phyloP scores from a whole-genome alignment of 2,113 vertebrate genomes.

The Nanorana parkeri region DNA sequence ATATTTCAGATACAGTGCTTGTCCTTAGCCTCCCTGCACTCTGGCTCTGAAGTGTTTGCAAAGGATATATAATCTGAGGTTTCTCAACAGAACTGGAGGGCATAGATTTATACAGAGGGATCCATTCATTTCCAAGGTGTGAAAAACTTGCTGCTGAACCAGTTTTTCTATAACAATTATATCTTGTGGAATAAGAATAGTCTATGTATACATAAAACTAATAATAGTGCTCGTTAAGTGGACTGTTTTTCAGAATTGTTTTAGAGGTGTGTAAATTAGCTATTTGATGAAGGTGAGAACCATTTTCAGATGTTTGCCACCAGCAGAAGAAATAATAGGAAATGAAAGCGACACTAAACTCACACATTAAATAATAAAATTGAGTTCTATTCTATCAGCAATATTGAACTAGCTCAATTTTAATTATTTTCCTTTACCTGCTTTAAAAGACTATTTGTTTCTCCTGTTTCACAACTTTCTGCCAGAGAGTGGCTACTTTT shows the following conservation, averaged over 20 bases:
- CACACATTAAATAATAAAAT: too few species aligned
- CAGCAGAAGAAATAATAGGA: too few species aligned
- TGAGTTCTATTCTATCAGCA: too few species aligned
- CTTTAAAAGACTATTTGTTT: too few species aligned
- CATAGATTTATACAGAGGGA: background rate
- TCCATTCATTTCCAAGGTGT: constrained; percentile 20
- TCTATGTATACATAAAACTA: background rate
- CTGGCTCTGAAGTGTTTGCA: background rate
- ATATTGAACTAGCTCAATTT: too few species aligned
- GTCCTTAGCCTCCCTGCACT: background rate
- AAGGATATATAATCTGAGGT: background rate
- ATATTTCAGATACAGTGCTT: constrained; percentile 39
- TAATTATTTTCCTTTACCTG: too few species aligned
- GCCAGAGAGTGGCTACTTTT: too few species aligned
- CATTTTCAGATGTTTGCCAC: background rate
- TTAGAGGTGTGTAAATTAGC: background rate
- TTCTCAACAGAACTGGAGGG: constrained; percentile 6
- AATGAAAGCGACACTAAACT: too few species aligned
- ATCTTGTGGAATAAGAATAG: background rate
- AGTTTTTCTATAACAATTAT: background rate
- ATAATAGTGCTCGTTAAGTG: background rate
- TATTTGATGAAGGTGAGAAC: background rate
- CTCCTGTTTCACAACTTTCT: too few species aligned
- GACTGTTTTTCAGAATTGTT: background rate
- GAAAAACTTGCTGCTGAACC: background rate